These are phyloP conservation scores for Agrotis clavis DNA, from an alignment of 2,888 invertebrate species.

Conservation along the genomic window DNA sequence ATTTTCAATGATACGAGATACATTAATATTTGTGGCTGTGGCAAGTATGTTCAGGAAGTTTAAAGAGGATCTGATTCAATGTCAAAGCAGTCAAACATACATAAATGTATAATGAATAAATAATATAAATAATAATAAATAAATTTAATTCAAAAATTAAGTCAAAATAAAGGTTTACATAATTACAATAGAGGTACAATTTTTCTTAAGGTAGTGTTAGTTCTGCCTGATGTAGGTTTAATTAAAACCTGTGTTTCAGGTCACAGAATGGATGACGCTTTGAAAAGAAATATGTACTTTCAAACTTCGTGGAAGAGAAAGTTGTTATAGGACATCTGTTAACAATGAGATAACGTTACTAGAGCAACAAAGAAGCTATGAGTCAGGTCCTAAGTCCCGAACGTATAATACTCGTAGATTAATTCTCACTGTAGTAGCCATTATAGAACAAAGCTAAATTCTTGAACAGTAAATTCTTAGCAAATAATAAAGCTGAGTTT, in stretches of 20 bases:
- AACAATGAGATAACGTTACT: constrained; percentile 5
- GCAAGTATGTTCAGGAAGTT: constrained; percentile 4
- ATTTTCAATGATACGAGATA: constrained; percentile 28
- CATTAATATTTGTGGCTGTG: constrained; percentile 2
- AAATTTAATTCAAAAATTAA: too few relatives aligned
- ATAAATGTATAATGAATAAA: too few relatives aligned
- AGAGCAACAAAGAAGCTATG: constrained; percentile 12
- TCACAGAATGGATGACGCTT: not conserved
- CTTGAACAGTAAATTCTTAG: constrained; percentile 19
- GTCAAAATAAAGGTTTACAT: too few relatives aligned
- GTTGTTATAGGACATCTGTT: not conserved
- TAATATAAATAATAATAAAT: too few relatives aligned
- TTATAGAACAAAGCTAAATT: constrained; percentile 35
- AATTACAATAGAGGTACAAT: too few relatives aligned
- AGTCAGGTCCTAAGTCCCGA: constrained; percentile 5
- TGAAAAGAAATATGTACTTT: not conserved
- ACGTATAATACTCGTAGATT: not conserved
- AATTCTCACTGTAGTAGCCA: not conserved
- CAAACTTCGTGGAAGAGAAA: constrained; percentile 5
- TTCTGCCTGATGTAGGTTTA: too few relatives aligned
- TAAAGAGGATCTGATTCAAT: not conserved
- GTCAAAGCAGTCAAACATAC: not conserved
- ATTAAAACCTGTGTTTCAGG: too few relatives aligned
- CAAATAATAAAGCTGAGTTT: constrained; percentile 47
- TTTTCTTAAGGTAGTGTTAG: too few relatives aligned